phyloP scores from a whole-genome alignment of 2,113 vertebrate species.

The Panurus biarmicus region DNA sequence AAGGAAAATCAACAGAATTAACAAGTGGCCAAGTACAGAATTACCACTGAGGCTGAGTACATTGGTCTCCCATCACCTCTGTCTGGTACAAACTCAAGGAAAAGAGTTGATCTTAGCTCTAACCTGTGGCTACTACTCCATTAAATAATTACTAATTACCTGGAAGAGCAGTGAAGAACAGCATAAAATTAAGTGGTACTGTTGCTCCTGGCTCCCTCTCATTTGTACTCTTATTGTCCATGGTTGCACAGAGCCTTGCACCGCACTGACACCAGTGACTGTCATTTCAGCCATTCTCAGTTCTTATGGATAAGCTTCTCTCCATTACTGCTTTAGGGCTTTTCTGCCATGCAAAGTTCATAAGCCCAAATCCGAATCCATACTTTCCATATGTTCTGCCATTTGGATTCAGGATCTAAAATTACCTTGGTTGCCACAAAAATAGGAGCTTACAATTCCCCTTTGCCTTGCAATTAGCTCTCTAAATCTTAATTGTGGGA shows the following conservation, averaged over 20 bases:
- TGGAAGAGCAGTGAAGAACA: background rate
- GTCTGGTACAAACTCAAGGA: background rate
- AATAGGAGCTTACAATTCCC: constrained; percentile 36
- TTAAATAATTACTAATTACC: background rate
- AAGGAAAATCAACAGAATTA: constrained; percentile 14
- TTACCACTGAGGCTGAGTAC: background rate
- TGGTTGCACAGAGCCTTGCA: background rate
- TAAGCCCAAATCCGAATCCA: background rate
- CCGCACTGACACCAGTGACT: background rate
- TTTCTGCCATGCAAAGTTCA: background rate
- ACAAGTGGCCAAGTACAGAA: background rate
- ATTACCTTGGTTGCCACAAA: constrained; percentile 16
- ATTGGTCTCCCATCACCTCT: background rate
- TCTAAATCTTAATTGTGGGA: constrained; percentile 26
- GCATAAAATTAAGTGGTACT: background rate
- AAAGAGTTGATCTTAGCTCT: background rate
- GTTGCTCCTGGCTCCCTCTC: background rate
- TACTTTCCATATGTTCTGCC: background rate
- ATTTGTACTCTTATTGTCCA: background rate
- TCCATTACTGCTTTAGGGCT: background rate
- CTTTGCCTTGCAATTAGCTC: constrained; percentile 47
- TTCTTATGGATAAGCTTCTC: background rate
- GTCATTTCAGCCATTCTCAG: background rate
- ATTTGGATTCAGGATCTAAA: constrained; percentile 18
- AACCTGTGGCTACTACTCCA: background rate